Evolutionary conservation across 2,113 vertebrate genomes (phyloP).

Genomic region (Hystrix brachyura): DNA sequence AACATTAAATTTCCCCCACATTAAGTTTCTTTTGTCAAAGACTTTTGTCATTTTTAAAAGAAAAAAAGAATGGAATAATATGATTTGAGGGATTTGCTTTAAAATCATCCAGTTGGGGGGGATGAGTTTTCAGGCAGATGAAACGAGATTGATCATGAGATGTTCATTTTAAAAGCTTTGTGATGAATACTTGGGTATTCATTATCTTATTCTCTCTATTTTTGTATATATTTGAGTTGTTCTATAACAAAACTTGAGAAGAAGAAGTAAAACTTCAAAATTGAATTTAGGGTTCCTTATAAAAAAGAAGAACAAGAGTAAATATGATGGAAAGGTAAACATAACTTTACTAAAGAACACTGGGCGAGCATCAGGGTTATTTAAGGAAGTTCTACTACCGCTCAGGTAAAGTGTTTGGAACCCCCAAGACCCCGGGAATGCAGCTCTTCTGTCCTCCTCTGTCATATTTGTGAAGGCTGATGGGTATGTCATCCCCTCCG

Average conservation of each 20-base stretch:
- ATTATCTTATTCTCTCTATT: neutral
- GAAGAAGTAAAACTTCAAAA: constrained; percentile 52
- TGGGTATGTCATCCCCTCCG: constrained; percentile 3
- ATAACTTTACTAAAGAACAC: neutral
- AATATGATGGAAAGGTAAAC: neutral
- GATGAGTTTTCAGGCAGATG: neutral
- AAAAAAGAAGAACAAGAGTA: neutral
- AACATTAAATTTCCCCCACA: constrained; percentile 35
- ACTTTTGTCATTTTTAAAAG: constrained; percentile 56
- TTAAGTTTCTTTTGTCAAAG: constrained; percentile 56
- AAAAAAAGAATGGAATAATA: constrained; percentile 54
- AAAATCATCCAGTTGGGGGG: constrained; percentile 12
- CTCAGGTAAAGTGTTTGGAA: neutral
- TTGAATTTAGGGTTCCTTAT: neutral
- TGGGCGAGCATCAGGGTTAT: neutral
- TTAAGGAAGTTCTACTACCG: neutral
- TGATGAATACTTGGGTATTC: neutral
- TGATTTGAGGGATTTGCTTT: constrained; percentile 19
- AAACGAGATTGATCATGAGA: neutral
- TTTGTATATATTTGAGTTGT: constrained; percentile 19
- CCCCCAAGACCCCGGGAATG: neutral
- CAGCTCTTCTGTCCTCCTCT: neutral
- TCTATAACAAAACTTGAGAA: neutral
- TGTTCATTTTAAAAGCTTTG: constrained; percentile 45
- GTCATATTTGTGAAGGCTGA: constrained; percentile 15